phyloP scores from a whole-genome alignment of 2,113 vertebrate species.

The Natator depressus region DNA sequence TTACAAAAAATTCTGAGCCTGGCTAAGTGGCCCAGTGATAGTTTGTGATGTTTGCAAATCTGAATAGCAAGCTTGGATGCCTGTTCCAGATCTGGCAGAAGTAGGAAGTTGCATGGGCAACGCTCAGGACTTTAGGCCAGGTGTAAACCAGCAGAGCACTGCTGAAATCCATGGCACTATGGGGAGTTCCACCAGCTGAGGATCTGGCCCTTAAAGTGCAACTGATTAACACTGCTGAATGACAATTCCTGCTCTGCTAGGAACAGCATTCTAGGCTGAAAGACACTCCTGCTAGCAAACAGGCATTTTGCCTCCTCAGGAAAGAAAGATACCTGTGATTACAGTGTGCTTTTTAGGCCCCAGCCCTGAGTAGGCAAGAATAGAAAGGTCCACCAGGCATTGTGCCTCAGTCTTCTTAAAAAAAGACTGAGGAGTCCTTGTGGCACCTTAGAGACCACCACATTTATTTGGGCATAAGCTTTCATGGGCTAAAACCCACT shows the following conservation, averaged over 20 bases:
- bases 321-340: background rate
- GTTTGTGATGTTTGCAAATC: background rate
- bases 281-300: background rate
- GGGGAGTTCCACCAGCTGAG: background rate
- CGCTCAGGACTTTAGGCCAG: background rate
- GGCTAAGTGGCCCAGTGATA: background rate
- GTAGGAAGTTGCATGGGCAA: background rate
- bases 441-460: too few species aligned
- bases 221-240: background rate
- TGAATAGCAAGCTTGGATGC: background rate
- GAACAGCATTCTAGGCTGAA: background rate
- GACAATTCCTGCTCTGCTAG: background rate
- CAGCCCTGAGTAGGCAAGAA: background rate
- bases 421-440: too few species aligned
- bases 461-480: too few species aligned
- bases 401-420: background rate
- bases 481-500: too few species aligned
- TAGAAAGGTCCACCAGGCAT: background rate
- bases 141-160: background rate
- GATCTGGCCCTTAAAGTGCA: background rate
- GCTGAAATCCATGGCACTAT: background rate
- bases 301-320: background rate
- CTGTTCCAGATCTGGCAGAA: background rate
- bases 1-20: background rate
- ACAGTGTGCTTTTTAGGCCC: background rate